phyloP scores from a whole-genome alignment of 1,140 invertebrate species.

The Lineus longissimus region DNA sequence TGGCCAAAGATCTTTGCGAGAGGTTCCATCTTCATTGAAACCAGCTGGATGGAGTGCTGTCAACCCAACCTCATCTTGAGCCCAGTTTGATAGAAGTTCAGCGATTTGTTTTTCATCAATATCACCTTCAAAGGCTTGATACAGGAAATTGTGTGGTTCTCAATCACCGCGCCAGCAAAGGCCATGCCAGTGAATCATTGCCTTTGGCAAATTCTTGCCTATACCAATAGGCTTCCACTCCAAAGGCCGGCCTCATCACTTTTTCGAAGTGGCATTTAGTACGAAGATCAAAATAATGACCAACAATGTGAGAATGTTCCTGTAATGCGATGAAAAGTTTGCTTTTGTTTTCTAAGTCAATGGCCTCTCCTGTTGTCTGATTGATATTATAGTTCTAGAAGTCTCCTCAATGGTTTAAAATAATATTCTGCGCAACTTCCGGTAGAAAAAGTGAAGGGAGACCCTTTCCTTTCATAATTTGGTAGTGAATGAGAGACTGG shows the following conservation, averaged over 20 bases:
- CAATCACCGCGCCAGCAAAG: conserved; percentile 22
- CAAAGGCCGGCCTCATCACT: conserved; percentile 12
- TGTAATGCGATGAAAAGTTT: background rate
- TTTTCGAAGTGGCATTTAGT: conserved; percentile 15
- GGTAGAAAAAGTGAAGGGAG: background rate
- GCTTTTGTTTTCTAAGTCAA: background rate
- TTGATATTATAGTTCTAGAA: background rate
- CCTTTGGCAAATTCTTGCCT: conserved; percentile 25
- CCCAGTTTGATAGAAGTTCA: conserved; percentile 13
- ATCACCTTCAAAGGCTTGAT: conserved; percentile 21
- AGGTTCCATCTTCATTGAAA: conserved; percentile 16
- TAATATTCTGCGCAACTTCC: conserved; percentile 1
- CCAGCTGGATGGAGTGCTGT: conserved; percentile 19
- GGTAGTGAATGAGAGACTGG: background rate
- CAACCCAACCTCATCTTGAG: conserved; percentile 10
- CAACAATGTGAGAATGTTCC: conserved; percentile 1
- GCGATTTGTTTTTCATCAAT: conserved; percentile 17
- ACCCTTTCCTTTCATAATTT: background rate
- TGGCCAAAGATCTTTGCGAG: conserved; percentile 21
- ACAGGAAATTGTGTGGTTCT: conserved; percentile 24
- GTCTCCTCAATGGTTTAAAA: background rate
- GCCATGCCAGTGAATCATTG: conserved; percentile 25
- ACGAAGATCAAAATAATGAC: conserved; percentile 23
- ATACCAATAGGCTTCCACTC: conserved; percentile 22
- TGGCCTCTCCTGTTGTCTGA: background rate